Evolutionary conservation across 2,888 invertebrate genomes (phyloP).

Genomic region (Pammene aurita): DNA sequence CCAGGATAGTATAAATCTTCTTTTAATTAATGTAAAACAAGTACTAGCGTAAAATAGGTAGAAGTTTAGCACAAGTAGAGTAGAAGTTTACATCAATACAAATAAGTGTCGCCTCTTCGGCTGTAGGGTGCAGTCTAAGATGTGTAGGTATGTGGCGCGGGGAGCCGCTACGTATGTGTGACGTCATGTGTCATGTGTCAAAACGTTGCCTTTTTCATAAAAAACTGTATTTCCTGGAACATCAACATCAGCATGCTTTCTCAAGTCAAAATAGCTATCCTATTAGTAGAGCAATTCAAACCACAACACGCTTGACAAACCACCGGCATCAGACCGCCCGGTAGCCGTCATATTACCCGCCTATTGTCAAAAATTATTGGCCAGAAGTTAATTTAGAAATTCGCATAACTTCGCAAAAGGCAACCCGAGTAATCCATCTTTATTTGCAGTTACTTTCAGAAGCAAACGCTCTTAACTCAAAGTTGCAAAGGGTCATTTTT

Average conservation of each 20-base stretch:
- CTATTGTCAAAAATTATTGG: constrained; percentile 69
- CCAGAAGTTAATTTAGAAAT: constrained; percentile 67
- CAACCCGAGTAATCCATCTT: background rate
- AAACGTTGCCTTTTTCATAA: too few relatives aligned
- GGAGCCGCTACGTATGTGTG: too few relatives aligned
- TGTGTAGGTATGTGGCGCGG: too few relatives aligned
- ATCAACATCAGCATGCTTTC: background rate
- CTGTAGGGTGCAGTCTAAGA: too few relatives aligned
- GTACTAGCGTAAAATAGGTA: too few relatives aligned
- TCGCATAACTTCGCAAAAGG: constrained; percentile 39
- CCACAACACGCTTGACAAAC: background rate
- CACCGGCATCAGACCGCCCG: constrained; percentile 67
- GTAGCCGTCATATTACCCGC: constrained; percentile 67
- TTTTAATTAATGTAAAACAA: too few relatives aligned
- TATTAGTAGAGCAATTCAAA: background rate
- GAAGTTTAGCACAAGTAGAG: too few relatives aligned
- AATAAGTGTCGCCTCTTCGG: too few relatives aligned
- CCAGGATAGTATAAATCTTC: too few relatives aligned
- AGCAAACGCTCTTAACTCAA: background rate
- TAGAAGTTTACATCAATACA: too few relatives aligned
- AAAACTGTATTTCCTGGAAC: background rate
- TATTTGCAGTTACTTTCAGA: background rate
- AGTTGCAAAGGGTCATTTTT: background rate
- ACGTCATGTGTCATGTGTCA: too few relatives aligned
- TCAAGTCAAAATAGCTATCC: background rate